Conservation (phyloP, 2,888 invertebrate species). For the Melipona bicolor region DNA sequence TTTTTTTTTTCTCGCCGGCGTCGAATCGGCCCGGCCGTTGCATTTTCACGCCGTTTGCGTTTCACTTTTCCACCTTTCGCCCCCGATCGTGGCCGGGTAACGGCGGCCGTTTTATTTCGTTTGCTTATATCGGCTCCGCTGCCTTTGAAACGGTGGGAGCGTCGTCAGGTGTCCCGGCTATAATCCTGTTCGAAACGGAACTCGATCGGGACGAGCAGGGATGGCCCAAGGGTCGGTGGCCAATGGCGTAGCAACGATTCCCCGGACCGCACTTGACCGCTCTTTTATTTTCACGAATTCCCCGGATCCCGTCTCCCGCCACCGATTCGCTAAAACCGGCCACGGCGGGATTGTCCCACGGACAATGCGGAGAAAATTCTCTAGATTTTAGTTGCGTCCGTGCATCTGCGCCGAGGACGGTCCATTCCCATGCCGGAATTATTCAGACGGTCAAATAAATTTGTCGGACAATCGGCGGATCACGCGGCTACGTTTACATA, state of each 20-base stretch:
- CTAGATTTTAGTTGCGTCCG: slow-evolving; percentile 43
- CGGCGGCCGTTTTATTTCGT: slow-evolving; percentile 43
- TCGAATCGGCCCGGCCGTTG: background rate
- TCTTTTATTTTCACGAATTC: slow-evolving; percentile 51
- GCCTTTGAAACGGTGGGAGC: slow-evolving; percentile 70
- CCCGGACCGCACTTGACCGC: slow-evolving; percentile 62
- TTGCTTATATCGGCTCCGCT: slow-evolving; percentile 57
- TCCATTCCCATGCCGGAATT: slow-evolving; percentile 35
- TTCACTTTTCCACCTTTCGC: slow-evolving; percentile 42
- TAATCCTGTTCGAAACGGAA: slow-evolving; percentile 77
- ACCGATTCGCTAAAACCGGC: slow-evolving; percentile 48
- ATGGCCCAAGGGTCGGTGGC: slow-evolving; percentile 54
- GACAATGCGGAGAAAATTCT: slow-evolving; percentile 46
- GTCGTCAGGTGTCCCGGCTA: slow-evolving; percentile 78
- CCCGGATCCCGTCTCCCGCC: slow-evolving; percentile 17
- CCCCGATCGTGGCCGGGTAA: background rate
- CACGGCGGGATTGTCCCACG: slow-evolving; percentile 35
- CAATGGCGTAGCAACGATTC: slow-evolving; percentile 64
- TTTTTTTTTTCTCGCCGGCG: too few relatives aligned
- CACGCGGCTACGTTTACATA: background rate
- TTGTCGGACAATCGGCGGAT: background rate
- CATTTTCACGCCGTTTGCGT: background rate
- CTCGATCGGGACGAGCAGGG: slow-evolving; percentile 62
- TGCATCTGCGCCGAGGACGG: slow-evolving; percentile 19
- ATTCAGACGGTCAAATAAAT: slow-evolving; percentile 37